A percentile compares a stretch with the other conserved stretches of the same genome.
phyloP scores from a whole-genome alignment of 1,140 invertebrate genomes.

The Pectinophora gossypiella region DNA sequence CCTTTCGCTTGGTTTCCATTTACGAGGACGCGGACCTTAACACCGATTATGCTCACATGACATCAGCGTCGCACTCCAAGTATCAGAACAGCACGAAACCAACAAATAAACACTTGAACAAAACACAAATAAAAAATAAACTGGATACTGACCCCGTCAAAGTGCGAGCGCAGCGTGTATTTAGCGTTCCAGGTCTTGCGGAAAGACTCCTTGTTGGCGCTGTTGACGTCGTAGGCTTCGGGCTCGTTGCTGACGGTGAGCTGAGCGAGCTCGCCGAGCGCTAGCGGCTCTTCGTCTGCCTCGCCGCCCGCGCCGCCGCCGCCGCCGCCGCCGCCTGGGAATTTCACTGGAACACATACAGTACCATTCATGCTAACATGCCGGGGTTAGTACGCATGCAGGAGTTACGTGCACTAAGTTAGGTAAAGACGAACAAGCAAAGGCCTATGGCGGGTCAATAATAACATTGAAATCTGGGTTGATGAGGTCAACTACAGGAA shows the following conservation, averaged over 20 bases:
- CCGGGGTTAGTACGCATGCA: neutral
- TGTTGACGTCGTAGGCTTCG: conserved; percentile 93
- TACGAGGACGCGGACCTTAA: no score
- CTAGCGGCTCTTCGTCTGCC: conserved; percentile 87
- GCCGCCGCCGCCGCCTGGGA: conserved; percentile 65
- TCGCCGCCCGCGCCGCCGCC: conserved; percentile 81
- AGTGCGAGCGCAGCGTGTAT: conserved; percentile 97
- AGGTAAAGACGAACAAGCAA: no score
- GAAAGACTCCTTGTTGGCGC: conserved; percentile 91
- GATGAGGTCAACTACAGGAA: no score
- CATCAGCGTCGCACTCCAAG: no score
- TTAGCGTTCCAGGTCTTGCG: conserved; percentile 99
- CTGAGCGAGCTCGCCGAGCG: conserved; percentile 96
- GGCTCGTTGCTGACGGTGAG: conserved; percentile 98
- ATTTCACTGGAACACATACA: conserved; percentile 34
- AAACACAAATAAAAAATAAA: no score
- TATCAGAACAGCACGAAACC: no score
- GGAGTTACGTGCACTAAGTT: neutral
- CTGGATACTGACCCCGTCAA: conserved; percentile 89
- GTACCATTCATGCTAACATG: neutral
- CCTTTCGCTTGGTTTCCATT: no score
- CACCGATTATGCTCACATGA: no score
- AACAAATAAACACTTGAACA: conserved; percentile 56
- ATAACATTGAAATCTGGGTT: no score
- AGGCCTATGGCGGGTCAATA: no score